Base-by-base conservation (phyloP, 2,797 vertebrate genomes). In the Uromys caudimaculatus region DNA sequence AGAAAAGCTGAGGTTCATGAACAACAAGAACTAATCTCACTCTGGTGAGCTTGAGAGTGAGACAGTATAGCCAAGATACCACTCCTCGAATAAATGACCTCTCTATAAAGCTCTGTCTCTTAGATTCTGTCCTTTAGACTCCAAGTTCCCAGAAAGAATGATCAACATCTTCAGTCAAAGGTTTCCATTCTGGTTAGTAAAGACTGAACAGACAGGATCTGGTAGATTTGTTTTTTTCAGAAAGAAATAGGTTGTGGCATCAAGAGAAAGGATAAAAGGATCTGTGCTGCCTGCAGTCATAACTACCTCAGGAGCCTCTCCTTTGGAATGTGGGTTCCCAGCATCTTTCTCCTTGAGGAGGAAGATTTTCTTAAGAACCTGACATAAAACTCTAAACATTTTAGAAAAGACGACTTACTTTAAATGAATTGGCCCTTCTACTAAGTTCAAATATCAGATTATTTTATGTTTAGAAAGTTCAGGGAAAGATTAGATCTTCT, bases 391-490 rank as follows among this genome's bases (percentile, higher is more conserved):
- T 0, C 78, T 52, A 11, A 91, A 58, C 50, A 90, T 79, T 97
- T 97, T 86, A 93, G 58, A 86, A 95, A 97, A 41, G 67, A 41
- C 56, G 47, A 85, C 71, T 96, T 93, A 85, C 8, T 90, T 95
- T 90, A 95, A 96, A 95, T 93, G n/a, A 81, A 90, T 82, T 96
- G 79, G 50, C 32, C 35, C 44, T 95, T 77, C 89, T 75, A 82
- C 77, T 91, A 50, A 93, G 93, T 96, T 93, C 96, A 97, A 92
- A 95, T 87, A 95, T 95, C 91, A 97, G 82, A 92, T 96, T 83
- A 95, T 95, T 96, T 96, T 91, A 95, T 93, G 60, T 97, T 94
- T 96, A 93, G 76, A 94, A 96, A 85, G 86, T 95, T 97, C 94
- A 96, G 83, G 87, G 78, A 90, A 97, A 96, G 95, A 96, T 91